phyloP scores from a whole-genome alignment of 1,140 invertebrate species.

The Psix sp. region DNA sequence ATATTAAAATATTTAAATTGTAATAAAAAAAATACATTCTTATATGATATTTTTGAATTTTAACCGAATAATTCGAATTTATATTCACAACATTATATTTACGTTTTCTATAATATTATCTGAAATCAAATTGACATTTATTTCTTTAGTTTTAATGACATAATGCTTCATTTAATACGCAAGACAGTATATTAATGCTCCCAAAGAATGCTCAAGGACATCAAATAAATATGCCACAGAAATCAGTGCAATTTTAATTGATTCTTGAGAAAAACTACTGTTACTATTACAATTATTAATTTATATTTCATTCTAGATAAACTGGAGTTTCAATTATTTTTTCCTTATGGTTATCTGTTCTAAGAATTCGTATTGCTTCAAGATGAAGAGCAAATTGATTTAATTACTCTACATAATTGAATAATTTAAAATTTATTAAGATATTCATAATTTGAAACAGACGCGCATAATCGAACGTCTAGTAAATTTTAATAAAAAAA shows the following conservation, averaged over 20 bases:
- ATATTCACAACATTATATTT: too few relatives aligned
- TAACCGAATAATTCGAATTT: background rate
- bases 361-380: conserved; percentile 22
- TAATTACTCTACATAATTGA: conserved; percentile 44
- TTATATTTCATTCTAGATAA: conserved; percentile 49
- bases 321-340: conserved; percentile 5
- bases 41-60: too few relatives aligned
- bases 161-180: conserved; percentile 59
- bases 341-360: too few relatives aligned
- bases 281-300: conserved; percentile 52
- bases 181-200: too few relatives aligned
- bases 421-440: conserved; percentile 45
- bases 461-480: too few relatives aligned
- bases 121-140: too few relatives aligned
- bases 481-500: too few relatives aligned
- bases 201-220: conserved; percentile 55
- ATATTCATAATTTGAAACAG: conserved; percentile 36
- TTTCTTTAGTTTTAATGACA: too few relatives aligned
- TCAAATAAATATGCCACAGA: too few relatives aligned
- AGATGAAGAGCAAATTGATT: conserved; percentile 41
- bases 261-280: conserved; percentile 38
- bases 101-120: too few relatives aligned
- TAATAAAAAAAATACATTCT: too few relatives aligned
- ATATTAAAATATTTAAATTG: too few relatives aligned
- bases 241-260: conserved; percentile 29